phyloP scores from a whole-genome alignment of 1,140 invertebrate genomes.

The Scaptomyza graminum region DNA sequence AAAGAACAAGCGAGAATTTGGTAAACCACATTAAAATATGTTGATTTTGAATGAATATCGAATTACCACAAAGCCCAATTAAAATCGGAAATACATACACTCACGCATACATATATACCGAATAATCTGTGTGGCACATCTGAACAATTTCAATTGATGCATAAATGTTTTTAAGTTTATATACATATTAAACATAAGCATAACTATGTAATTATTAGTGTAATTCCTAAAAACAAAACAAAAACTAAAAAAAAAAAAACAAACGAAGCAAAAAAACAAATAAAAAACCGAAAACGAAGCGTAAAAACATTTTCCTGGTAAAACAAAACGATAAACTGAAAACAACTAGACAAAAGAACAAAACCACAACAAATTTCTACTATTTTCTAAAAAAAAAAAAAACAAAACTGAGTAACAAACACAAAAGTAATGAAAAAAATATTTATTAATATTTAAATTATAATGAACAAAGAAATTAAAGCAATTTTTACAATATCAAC shows the following conservation, averaged over 20 bases:
- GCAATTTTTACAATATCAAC: conserved; percentile 40
- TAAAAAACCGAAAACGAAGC: conserved; percentile 40
- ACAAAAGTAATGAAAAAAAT: conserved; percentile 33
- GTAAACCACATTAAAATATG: conserved; percentile 37
- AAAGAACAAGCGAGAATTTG: conserved; percentile 26
- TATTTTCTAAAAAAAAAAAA: conserved; percentile 52
- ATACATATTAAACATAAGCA: conserved; percentile 70
- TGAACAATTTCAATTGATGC: conserved; percentile 67
- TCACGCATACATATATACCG: conserved; percentile 35
- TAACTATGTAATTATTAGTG: conserved; percentile 83
- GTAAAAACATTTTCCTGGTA: conserved; percentile 54
- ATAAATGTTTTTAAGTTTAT: conserved; percentile 80
- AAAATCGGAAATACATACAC: conserved; percentile 15
- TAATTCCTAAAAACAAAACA: conserved; percentile 73
- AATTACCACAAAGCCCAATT: conserved; percentile 39
- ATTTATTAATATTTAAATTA: conserved; percentile 32
- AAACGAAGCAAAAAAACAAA: conserved; percentile 43
- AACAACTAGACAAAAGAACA: conserved; percentile 30
- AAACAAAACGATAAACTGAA: conserved; percentile 20
- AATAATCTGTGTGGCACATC: conserved; percentile 58
- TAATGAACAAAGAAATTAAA: conserved; percentile 12
- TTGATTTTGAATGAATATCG: conserved; percentile 54
- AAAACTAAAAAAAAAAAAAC: conserved; percentile 10
- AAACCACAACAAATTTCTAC: conserved; percentile 54
- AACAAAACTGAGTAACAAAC: no score